These are phyloP conservation scores for Platyrinchus mystaceus DNA, from an alignment of 2,797 vertebrate species.

Conservation along the genomic window DNA sequence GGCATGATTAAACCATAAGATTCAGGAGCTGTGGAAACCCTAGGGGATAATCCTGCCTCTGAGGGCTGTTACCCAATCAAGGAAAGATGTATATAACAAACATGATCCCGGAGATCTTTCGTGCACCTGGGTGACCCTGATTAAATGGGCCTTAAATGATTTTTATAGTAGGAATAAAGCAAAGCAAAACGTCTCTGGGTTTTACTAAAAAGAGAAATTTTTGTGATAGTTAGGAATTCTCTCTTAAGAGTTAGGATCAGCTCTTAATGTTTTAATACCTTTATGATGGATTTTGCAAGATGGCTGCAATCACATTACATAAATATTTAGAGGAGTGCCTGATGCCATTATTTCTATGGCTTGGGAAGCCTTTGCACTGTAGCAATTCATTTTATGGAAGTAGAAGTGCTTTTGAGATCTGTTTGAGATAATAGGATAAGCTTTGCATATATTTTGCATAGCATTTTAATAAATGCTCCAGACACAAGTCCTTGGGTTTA, in stretches of 20 bases:
- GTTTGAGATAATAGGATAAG: not conserved
- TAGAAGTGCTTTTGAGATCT: constrained; percentile 22
- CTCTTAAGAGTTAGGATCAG: constrained; percentile 5
- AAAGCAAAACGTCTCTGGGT: constrained; percentile 17
- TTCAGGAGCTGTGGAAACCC: not conserved
- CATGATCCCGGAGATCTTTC: not conserved
- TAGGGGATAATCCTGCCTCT: not conserved
- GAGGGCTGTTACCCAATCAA: not conserved
- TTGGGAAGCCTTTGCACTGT: constrained; percentile 26
- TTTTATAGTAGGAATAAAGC: constrained; percentile 56
- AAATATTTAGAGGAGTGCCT: constrained; percentile 56
- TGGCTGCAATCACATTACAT: constrained; percentile 12
- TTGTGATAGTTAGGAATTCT: not conserved
- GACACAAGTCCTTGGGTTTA: not conserved
- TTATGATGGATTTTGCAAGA: constrained; percentile 22
- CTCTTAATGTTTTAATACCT: constrained; percentile 36
- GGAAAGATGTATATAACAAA: constrained; percentile 7
- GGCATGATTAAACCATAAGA: not conserved
- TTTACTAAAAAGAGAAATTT: constrained; percentile 42
- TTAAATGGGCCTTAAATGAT: constrained; percentile 26
- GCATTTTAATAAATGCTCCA: not conserved
- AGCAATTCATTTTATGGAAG: constrained; percentile 32
- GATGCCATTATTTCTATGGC: constrained; percentile 21
- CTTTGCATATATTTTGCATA: not conserved
- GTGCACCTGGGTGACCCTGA: not conserved